Evolutionary conservation across 2,113 vertebrate species (phyloP).

Genomic region (Gallinago media): DNA sequence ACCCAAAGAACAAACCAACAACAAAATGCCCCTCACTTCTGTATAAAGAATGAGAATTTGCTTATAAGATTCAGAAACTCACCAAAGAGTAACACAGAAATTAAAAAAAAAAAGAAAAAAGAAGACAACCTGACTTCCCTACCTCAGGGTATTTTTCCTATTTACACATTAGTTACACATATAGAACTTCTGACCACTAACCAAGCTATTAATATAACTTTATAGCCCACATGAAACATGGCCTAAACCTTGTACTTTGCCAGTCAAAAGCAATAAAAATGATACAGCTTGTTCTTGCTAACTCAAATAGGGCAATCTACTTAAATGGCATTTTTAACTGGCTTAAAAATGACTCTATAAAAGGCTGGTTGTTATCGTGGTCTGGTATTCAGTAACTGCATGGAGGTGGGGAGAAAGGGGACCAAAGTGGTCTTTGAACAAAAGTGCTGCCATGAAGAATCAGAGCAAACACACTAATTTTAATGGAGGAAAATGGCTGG

Average conservation of each 20-base stretch:
- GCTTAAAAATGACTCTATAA: conserved; percentile 60
- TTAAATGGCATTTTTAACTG: conserved; percentile 62
- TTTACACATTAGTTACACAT: conserved; percentile 42
- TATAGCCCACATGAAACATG: background rate
- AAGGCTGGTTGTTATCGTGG: background rate
- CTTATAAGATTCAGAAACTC: background rate
- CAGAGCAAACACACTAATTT: background rate
- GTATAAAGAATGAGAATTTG: conserved; percentile 40
- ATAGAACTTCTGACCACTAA: conserved; percentile 41
- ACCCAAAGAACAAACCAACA: background rate
- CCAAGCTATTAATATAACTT: conserved; percentile 46
- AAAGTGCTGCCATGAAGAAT: background rate
- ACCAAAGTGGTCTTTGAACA: background rate
- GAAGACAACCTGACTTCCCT: background rate
- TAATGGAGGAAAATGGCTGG: background rate
- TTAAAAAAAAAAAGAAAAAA: background rate
- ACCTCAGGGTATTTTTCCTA: background rate
- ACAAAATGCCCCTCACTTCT: background rate
- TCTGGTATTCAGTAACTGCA: background rate
- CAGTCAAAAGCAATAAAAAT: conserved; percentile 62
- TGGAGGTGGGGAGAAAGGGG: background rate
- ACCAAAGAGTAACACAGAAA: background rate
- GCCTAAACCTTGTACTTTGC: conserved; percentile 29
- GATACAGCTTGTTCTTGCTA: conserved; percentile 59
- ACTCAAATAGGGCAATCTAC: conserved; percentile 51